These are phyloP conservation scores for Molossus alvarezi DNA, from an alignment of 2,797 vertebrate genomes.

Conservation along the genomic window DNA sequence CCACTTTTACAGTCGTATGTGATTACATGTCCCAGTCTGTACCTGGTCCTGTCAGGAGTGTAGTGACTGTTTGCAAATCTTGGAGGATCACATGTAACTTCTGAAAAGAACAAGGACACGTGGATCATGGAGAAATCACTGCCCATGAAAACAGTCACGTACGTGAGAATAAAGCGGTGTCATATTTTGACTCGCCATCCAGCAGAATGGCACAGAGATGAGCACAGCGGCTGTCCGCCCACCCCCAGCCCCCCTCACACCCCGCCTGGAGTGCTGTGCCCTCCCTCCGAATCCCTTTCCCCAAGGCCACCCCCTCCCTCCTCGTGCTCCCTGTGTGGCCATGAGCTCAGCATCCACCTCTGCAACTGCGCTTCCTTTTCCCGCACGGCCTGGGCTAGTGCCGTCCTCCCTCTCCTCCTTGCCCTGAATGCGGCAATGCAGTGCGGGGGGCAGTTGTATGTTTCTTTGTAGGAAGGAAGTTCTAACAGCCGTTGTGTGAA, in stretches of 20 bases:
- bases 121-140: neutral
- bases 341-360: neutral
- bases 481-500: neutral
- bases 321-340: neutral
- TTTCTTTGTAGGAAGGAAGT: neutral
- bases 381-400: neutral
- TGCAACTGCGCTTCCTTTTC: neutral
- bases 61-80: constrained; percentile 80
- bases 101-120: constrained; percentile 77
- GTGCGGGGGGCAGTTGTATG: neutral
- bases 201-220: neutral
- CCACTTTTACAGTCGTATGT: constrained; percentile 33
- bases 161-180: neutral
- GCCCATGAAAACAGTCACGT: neutral
- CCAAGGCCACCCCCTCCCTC: rapidly evolving
- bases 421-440: neutral
- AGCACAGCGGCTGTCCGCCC: neutral
- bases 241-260: neutral
- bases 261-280: neutral
- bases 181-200: neutral
- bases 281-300: neutral
- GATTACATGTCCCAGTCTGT: constrained; percentile 61
- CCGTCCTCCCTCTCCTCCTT: neutral
- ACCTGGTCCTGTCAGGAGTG: neutral
- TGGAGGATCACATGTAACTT: constrained; percentile 83